Base-by-base conservation (phyloP, 2,888 invertebrate genomes). In the Coecobrya sp. region DNA sequence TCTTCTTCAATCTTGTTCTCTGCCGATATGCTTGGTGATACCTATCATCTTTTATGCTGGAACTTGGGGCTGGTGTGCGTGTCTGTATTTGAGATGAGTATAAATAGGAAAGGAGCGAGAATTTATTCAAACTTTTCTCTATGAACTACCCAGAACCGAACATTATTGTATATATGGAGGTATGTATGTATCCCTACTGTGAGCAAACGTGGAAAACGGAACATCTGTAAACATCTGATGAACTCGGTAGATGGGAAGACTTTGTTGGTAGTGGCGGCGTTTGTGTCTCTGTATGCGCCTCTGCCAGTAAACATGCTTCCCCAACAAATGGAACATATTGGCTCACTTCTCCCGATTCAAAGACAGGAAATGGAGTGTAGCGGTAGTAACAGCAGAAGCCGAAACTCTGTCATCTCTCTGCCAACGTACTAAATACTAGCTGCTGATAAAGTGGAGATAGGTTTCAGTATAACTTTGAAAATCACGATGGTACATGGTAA, bases 161-260 rank as follows among this genome's bases (percentile, higher is more conserved):
- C 10, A 13, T n/a, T n/a, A 49, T 10, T 49, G 13, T 36, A 49
- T 13, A 49, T 49, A 49, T 13, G 7, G n/a, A 36, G 3, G 73
- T 13, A 73, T 4, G n/a, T n/a, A n/a, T n/a, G n/a, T 16, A 49
- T 4, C 1, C 1, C 2, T 22, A 49, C 1, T 5, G 76, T 49
- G 22, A 22, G 76, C 42, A 55, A 68, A 79, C 62, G 88, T 79
- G 87, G 79, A 89, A 81, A 89, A 81, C 25, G 42, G 59, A 89
- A 49, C 86, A 86, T 86, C 36, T 86, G 86, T 76, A 70, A 81
- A 81, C 81, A 55, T 81, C 52, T 81, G 81, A 81, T 27, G 30
- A 55, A 52, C 27, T 81, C 16, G n/a, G 70, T 1, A 70, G 79
- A 49, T 49, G 79, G 30, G 19, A 22, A 76, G 8, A 55, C 11